Evolutionary conservation across 2,888 invertebrate genomes (phyloP), one percentile per base, ranked within the genome.

Genomic region (Melinopterus prodromus): DNA sequence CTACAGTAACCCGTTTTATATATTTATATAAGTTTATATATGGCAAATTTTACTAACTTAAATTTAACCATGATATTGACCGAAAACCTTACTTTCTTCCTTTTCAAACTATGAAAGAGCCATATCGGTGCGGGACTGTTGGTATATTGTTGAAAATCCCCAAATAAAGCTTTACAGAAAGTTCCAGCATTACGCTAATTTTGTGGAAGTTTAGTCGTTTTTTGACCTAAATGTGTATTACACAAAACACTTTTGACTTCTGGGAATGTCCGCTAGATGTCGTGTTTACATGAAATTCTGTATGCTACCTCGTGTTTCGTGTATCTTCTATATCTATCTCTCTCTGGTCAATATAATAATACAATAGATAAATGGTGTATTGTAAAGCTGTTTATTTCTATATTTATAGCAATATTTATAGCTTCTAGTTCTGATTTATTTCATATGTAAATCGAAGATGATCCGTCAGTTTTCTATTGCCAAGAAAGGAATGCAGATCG

Each of bases 371-470:
- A 53, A 53, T 53, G 7, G 53, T 53, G 53, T 53, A 53, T 53
- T 53, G 53, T 53, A 53, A 53, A 53, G 3, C 53, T 53, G 12
- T 53, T 53, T 37, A 37, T 74, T 74, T 74, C 74, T n/a, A n/a
- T 74, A 37, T 71, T 35, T 26, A 12, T 71, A 71, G 81, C 79
- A 80, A 80, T 82, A 80, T 82, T 82, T 79, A 79, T 82, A 81
- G 81, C 81, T 80, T 81, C 80, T 81, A 82, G 81, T 81, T 81
- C 35, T 78, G 79, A 53, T 53, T 53, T 53, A 53, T 53, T 53
- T 53, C 9, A 53, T 53, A 53, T 53, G 36, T 74, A 35, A 74
- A 12, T 53, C 53, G 35, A 36, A 15, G 74, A 26, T 35, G 35
- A 74, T 74, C 74, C 74, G 74, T 74, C 35, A 35, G n/a, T 74